Evolutionary conservation across 1,140 invertebrate genomes (phyloP).

Genomic region (Hypsibius dujardini): DNA sequence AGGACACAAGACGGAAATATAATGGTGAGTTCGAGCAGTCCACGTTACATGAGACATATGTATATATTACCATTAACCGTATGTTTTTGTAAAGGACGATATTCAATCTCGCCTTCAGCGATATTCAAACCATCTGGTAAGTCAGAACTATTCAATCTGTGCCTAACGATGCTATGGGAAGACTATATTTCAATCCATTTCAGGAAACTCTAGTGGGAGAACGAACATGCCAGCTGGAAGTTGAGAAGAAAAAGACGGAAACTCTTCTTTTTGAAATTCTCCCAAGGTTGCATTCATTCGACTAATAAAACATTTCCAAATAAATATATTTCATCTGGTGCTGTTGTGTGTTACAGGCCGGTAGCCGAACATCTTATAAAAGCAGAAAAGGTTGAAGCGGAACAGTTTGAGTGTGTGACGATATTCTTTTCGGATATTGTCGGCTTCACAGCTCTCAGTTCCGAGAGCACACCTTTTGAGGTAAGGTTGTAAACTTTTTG

Average conservation of each 20-base stretch:
- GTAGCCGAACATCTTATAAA: slow-evolving; percentile 49
- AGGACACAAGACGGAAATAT: not conserved
- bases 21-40: not conserved
- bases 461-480: slow-evolving; percentile 74
- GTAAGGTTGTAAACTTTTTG: slow-evolving; percentile 32
- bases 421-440: slow-evolving; percentile 98
- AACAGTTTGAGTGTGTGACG: slow-evolving; percentile 76
- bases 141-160: too few species aligned
- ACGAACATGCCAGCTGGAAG: slow-evolving; percentile 62
- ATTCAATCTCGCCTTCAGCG: slow-evolving; percentile 53
- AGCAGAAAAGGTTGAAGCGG: slow-evolving; percentile 74
- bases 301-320: too few species aligned
- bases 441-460: slow-evolving; percentile 87
- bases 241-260: slow-evolving; percentile 84
- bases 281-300: slow-evolving; percentile 45
- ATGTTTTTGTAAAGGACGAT: not conserved
- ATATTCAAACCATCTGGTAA: slow-evolving; percentile 64
- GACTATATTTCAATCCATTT: too few species aligned
- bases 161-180: too few species aligned
- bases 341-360: slow-evolving; percentile 33
- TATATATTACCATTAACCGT: not conserved
- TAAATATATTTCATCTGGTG: too few species aligned
- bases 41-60: too few species aligned
- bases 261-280: slow-evolving; percentile 78
- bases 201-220: slow-evolving; percentile 63